Conservation (phyloP, 2,113 vertebrate genomes). For the Chloropsis cyanopogon region DNA sequence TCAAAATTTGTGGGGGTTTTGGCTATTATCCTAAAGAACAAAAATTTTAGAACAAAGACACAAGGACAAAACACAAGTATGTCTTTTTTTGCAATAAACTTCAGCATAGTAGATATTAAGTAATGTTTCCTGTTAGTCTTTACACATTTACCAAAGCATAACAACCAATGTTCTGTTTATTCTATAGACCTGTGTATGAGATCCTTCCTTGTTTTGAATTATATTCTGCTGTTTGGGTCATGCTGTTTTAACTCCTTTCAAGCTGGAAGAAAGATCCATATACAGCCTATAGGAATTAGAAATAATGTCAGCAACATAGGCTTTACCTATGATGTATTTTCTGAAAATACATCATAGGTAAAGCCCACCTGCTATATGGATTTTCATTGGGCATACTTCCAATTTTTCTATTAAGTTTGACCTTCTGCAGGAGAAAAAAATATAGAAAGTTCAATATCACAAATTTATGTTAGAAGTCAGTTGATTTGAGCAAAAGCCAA, state of each 20-base stretch:
- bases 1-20: background rate
- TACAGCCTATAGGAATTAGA: background rate
- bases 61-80: background rate
- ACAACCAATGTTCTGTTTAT: background rate
- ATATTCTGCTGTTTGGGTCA: background rate
- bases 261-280: background rate
- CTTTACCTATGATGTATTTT: background rate
- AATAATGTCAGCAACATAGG: background rate
- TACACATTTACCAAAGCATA: background rate
- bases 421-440: background rate
- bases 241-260: background rate
- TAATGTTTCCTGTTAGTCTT: background rate
- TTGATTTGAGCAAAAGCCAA: background rate
- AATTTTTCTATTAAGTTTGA: slow-evolving; percentile 33
- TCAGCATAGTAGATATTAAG: background rate
- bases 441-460: background rate
- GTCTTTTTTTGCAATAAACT: background rate
- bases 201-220: background rate
- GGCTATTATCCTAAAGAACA: background rate
- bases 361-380: background rate
- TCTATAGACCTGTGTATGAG: background rate
- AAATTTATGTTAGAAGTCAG: background rate
- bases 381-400: slow-evolving; percentile 34
- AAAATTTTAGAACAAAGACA: background rate
- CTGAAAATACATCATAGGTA: background rate